These are phyloP conservation scores for Sphenopsis melanotis DNA, from an alignment of 2,797 vertebrate species.

Conservation along the genomic window DNA sequence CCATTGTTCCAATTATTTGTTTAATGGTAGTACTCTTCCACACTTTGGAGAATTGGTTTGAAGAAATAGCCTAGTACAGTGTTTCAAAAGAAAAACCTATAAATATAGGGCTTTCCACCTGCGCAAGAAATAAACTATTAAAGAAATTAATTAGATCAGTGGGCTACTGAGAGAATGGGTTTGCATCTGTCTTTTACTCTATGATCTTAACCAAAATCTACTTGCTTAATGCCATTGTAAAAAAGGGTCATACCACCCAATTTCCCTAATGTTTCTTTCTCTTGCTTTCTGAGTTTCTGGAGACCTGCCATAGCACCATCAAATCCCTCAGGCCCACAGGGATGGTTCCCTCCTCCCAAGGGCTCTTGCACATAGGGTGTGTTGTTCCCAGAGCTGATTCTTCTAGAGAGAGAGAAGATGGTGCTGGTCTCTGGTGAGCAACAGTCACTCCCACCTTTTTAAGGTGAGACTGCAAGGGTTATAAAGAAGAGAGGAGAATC, in stretches of 20 bases:
- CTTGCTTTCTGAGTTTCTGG: neutral
- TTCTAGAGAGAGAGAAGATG: neutral
- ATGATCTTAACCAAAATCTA: neutral
- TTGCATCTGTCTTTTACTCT: neutral
- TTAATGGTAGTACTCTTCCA: neutral
- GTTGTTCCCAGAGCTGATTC: neutral
- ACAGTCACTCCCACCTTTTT: neutral
- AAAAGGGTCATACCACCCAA: neutral
- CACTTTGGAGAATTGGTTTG: rapidly evolving
- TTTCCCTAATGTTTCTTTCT: neutral
- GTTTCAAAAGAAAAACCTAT: neutral
- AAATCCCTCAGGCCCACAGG: neutral
- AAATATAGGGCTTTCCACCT: neutral
- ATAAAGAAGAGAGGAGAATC: neutral
- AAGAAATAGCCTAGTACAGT: neutral
- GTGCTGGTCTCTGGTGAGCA: neutral
- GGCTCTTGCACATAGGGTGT: neutral
- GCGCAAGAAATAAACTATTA: neutral
- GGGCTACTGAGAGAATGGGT: neutral
- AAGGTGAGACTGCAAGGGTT: neutral
- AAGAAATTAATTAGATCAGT: neutral
- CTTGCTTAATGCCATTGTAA: neutral
- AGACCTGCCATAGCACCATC: neutral
- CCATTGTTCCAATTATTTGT: neutral
- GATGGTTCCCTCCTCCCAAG: neutral